Evolutionary conservation across 2,888 invertebrate species (phyloP).

Genomic region (Malacosoma neustria): DNA sequence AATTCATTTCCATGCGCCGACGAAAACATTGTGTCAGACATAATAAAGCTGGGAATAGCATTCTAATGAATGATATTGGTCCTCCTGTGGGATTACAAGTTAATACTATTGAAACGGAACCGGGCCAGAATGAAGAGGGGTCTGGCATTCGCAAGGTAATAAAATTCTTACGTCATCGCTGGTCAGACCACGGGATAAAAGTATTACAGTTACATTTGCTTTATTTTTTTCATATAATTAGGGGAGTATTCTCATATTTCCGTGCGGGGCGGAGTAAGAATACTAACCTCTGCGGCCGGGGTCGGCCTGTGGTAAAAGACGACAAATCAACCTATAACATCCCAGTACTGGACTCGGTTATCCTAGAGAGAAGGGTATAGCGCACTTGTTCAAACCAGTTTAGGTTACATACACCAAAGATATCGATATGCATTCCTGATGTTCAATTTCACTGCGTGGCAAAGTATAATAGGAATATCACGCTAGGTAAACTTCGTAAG

Average conservation of each 20-base stretch:
- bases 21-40: slow-evolving; percentile 37
- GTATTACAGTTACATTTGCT: slow-evolving; percentile 46
- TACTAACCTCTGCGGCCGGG: too few relatives aligned
- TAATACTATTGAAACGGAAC: slow-evolving; percentile 65
- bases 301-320: too few relatives aligned
- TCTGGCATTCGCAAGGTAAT: slow-evolving; percentile 37
- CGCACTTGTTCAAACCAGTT: too few relatives aligned
- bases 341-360: too few relatives aligned
- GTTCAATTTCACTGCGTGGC: too few relatives aligned
- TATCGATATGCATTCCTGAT: too few relatives aligned
- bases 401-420: too few relatives aligned
- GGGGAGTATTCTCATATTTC: slow-evolving; percentile 30
- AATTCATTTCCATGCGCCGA: slow-evolving; percentile 36
- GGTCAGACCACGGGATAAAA: slow-evolving; percentile 35
- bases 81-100: slow-evolving; percentile 66
- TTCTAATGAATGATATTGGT: slow-evolving; percentile 69
- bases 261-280: too few relatives aligned
- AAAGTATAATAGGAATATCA: too few relatives aligned
- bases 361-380: too few relatives aligned
- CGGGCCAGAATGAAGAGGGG: slow-evolving; percentile 22
- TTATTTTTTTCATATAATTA: slow-evolving; percentile 32
- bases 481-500: too few relatives aligned
- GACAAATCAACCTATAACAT: too few relatives aligned
- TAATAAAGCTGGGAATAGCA: slow-evolving; percentile 61
- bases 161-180: slow-evolving; percentile 62